phyloP scores from a whole-genome alignment of 2,797 vertebrate genomes.

The Natrix natrix region DNA sequence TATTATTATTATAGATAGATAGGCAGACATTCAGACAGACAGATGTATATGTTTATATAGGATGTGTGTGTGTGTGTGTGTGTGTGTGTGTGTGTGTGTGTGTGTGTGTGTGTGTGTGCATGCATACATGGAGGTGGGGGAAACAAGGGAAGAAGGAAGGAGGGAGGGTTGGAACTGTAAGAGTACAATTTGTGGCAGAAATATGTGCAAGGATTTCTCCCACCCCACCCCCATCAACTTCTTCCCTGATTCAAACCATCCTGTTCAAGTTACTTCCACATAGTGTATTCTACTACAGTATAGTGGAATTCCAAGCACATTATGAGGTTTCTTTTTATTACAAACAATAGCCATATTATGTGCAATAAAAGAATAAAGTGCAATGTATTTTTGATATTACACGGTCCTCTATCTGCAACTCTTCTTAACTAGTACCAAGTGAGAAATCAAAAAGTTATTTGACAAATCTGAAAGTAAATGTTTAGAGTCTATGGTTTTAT shows the following conservation, averaged over 20 bases:
- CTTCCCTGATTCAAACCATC: neutral
- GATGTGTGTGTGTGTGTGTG: neutral
- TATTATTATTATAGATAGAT: too few species aligned
- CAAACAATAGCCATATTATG: neutral
- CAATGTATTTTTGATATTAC: neutral
- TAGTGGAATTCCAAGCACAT: neutral
- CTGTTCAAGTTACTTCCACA: neutral
- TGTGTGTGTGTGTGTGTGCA: neutral
- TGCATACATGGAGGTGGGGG: neutral
- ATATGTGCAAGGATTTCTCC: neutral
- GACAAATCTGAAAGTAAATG: neutral
- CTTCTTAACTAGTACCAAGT: neutral
- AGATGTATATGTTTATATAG: neutral
- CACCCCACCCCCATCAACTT: neutral
- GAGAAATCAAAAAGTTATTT: neutral
- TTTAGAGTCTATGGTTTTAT: neutral
- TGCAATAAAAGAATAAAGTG: neutral
- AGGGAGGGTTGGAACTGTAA: neutral
- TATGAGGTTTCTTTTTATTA: neutral
- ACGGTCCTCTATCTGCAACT: neutral
- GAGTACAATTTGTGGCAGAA: neutral
- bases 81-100: neutral
- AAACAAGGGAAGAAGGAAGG: neutral
- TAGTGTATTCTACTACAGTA: neutral
- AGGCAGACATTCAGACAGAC: too few species aligned